Base-by-base conservation (phyloP, 2,797 vertebrate genomes). In the Pelodytes ibericus region DNA sequence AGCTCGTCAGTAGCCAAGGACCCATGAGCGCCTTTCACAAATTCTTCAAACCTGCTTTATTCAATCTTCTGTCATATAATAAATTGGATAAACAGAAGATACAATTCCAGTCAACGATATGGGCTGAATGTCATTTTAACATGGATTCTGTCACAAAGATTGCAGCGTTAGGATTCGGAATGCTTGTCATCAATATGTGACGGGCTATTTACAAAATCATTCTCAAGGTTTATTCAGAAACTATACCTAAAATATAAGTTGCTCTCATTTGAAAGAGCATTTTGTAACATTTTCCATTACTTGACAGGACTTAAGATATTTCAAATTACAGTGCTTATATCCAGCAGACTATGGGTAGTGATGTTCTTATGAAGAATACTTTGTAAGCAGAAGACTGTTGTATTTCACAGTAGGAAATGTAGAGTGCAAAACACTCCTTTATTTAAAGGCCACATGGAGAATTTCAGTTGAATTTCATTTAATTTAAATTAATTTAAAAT, bases 21-120 rank as follows among this genome's bases (percentile, higher is more conserved):
- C 39, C 53, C 58, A 33, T 6, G 56, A 75, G 36, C 27, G 26
- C 44, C 29, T 61, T 60, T 39, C 24, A 67, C 53, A 59, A 20
- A 67, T 61, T 70, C 66, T 75, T 67, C 66, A 75, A 75, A 75
- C 26, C 16, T 36, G 44, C 58, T 70, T 62, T 62, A 69, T 51
- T 63, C 58, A 41, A 2, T 25, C 24, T 53, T 27, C 22, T 41
- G 30, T 61, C 64, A 27, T 57, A 20, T 22, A 31, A 53, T 75
- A 59, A 68, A 53, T 11, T 11, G 39, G 53, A 39, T 59, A 44
- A 67, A 49, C n/a, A 57, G 26, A 10, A 68, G 56, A 33, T 26
- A 67, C 25, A 27, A 15, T 26, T 58, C 24, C 24, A 58, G 25
- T 24, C 22, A 53, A 53, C 11, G 20, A 24, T 16, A 53, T 22